Conservation (phyloP, 2,888 invertebrate genomes). For the Drosophila percnosoma region DNA sequence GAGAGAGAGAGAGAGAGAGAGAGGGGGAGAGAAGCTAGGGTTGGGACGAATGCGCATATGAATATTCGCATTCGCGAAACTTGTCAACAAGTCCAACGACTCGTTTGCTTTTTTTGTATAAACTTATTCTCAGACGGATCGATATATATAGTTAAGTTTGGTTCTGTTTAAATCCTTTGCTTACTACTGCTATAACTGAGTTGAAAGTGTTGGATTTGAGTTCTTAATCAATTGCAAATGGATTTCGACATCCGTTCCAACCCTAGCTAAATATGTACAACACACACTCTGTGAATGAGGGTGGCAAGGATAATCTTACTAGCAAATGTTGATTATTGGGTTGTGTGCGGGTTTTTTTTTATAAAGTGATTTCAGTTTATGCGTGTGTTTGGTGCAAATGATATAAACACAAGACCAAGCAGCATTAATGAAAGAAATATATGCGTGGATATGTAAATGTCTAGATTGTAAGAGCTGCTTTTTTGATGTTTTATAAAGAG, state of each 20-base stretch:
- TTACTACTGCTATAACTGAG: not conserved
- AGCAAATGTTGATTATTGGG: conserved; percentile 12
- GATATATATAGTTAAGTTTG: not conserved
- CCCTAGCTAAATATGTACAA: conserved; percentile 34
- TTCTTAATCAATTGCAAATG: conserved; percentile 13
- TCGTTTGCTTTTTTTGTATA: conserved; percentile 1
- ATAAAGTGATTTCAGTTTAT: conserved; percentile 21
- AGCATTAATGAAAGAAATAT: conserved; percentile 37
- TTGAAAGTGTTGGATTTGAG: conserved; percentile 29
- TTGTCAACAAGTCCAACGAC: conserved; percentile 11
- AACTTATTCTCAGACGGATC: not conserved
- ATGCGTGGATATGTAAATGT: conserved; percentile 27
- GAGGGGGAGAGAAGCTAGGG: conserved; percentile 39
- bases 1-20: conserved; percentile 21
- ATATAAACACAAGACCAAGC: conserved; percentile 60
- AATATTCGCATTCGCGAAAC: conserved; percentile 38
- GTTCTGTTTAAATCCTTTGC: conserved; percentile 2
- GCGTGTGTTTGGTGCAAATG: conserved; percentile 54
- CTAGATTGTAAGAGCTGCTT: conserved; percentile 21
- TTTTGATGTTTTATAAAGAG: not conserved
- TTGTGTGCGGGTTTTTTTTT: conserved; percentile 11
- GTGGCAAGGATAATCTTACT: conserved; percentile 18
- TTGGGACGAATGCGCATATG: conserved; percentile 50
- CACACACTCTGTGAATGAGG: conserved; percentile 26
- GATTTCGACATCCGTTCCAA: conserved; percentile 49